Evolutionary conservation across 2,113 vertebrate species (phyloP).

Genomic region (Rissa tridactyla): DNA sequence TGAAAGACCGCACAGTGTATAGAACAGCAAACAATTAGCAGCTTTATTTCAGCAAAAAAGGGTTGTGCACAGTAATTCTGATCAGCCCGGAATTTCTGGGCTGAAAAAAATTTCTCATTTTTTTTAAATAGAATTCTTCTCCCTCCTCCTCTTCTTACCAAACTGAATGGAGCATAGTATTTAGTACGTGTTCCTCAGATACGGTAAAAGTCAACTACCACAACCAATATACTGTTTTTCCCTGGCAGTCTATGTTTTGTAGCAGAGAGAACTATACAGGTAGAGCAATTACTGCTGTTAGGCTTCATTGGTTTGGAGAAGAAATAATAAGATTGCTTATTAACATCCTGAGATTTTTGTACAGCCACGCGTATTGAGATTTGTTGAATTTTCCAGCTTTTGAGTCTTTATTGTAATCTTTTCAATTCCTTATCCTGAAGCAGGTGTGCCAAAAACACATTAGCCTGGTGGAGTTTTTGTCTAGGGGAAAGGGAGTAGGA

Average conservation of each 20-base stretch:
- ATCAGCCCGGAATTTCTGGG: not conserved
- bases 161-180: not conserved
- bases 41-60: conserved; percentile 55
- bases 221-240: not conserved
- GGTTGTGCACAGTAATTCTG: not conserved
- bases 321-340: not conserved
- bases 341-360: not conserved
- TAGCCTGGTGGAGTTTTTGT: not conserved
- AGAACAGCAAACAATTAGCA: conserved; percentile 67
- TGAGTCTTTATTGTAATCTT: not conserved
- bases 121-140: not conserved
- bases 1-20: conserved; percentile 41
- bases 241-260: not conserved
- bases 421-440: not conserved
- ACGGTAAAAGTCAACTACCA: not conserved
- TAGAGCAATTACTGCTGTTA: not conserved
- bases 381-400: not conserved
- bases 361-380: accelerated
- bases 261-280: not conserved
- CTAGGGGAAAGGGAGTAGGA: not conserved
- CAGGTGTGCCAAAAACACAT: not conserved
- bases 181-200: not conserved
- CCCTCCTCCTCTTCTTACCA: not conserved
- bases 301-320: not conserved
- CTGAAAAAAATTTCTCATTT: not conserved